A percentile compares a stretch with the other conserved stretches of the same genome.
Conservation (phyloP, 2,888 invertebrate genomes). For the Rhimphoctona megacephalus region DNA sequence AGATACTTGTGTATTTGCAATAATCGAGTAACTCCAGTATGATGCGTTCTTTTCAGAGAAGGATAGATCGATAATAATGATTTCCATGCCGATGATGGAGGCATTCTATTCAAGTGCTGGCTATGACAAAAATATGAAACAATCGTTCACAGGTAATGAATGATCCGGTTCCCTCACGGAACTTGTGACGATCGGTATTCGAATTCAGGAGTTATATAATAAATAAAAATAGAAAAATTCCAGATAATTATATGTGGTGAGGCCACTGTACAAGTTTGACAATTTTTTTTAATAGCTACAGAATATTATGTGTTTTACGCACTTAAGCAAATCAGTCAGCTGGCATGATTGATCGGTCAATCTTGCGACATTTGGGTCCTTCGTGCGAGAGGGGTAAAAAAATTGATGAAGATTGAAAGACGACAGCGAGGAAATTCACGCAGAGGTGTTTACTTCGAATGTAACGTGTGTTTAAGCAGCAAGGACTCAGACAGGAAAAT, state of each 20-base stretch:
- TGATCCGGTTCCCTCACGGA: background rate
- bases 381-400: background rate
- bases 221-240: background rate
- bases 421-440: constrained; percentile 34
- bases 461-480: constrained; percentile 50
- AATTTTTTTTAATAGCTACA: background rate
- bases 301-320: background rate
- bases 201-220: background rate
- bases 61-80: background rate
- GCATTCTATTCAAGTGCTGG: background rate
- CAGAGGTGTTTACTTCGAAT: constrained; percentile 46
- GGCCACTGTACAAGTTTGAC: too few species aligned
- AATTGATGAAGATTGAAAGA: constrained; percentile 26
- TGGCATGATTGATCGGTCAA: constrained; percentile 40
- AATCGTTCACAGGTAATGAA: background rate
- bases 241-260: background rate
- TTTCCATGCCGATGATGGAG: constrained; percentile 45
- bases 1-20: background rate
- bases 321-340: constrained; percentile 1
- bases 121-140: background rate
- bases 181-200: background rate
- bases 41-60: background rate
- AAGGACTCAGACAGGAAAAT: constrained; percentile 60
- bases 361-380: constrained; percentile 13
- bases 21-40: constrained; percentile 1